These are phyloP conservation scores for Drosophila melanocephala DNA, from an alignment of 2,888 invertebrate genomes.

Conservation along the genomic window DNA sequence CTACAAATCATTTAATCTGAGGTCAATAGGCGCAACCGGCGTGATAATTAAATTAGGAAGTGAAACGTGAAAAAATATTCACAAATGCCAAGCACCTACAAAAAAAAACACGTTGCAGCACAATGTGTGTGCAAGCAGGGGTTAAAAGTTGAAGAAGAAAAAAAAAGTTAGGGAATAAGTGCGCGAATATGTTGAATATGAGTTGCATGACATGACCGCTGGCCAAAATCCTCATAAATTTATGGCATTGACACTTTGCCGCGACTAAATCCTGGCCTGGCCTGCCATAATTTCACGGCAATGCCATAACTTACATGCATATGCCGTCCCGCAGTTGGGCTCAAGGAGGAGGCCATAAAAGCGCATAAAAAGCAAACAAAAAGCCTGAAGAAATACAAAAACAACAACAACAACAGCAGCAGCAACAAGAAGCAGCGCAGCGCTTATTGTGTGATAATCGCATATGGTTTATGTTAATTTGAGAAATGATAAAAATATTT, in stretches of 20 bases:
- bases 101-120: slow-evolving; percentile 2
- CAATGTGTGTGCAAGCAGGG: slow-evolving; percentile 18
- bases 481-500: slow-evolving; percentile 83
- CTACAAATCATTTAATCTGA: not conserved
- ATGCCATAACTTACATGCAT: slow-evolving; percentile 66
- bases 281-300: slow-evolving; percentile 63
- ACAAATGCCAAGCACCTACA: not conserved
- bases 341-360: slow-evolving; percentile 65
- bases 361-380: slow-evolving; percentile 72
- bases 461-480: slow-evolving; percentile 81
- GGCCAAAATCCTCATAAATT: slow-evolving; percentile 78
- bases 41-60: slow-evolving; percentile 12
- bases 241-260: slow-evolving; percentile 75
- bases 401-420: slow-evolving; percentile 2
- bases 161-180: slow-evolving; percentile 28
- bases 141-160: slow-evolving; percentile 42
- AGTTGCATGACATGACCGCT: slow-evolving; percentile 66
- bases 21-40: not conserved
- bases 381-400: slow-evolving; percentile 41
- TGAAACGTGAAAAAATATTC: slow-evolving; percentile 2
- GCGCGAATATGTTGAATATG: slow-evolving; percentile 26
- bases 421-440: slow-evolving; percentile 33
- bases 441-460: slow-evolving; percentile 79
- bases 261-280: slow-evolving; percentile 64
- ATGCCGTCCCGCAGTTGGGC: slow-evolving; percentile 31